Base-by-base conservation (phyloP, 2,888 invertebrate species). In the Apodemia duryi region DNA sequence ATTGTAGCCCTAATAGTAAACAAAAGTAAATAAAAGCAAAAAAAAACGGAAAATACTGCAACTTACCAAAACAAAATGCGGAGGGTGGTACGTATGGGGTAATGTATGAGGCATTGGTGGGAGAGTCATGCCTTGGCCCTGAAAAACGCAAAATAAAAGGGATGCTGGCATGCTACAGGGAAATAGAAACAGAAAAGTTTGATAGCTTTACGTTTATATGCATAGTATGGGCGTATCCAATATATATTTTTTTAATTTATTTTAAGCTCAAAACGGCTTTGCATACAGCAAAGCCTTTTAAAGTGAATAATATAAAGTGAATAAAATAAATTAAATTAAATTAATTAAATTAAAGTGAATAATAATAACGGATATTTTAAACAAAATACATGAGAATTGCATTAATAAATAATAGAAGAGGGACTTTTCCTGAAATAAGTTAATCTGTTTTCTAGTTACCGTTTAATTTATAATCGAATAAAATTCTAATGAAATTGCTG, bases 51-150 rank as follows among this genome's bases (percentile, higher is more conserved):
- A 72, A 72, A 72, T 75, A 74, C 71, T 77, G 73, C 72, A 77
- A 92, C 92, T 92, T 90, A 92, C 92, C 92, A 92, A 82, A 79
- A 90, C 85, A 88, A 82, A 92, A 91, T 92, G 92, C 84, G 92
- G 91, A 85, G 91, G 86, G 77, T 92, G 92, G 83, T 88, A 91
- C 89, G 91, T 84, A 84, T 92, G 91, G 81, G 91, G 88, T 88
- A 90, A 83, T 83, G 91, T 91, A 82, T 91, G 91, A 78, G 91
- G 85, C 89, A 91, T 88, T 83, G 90, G 82, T 81, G 88, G 88
- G 78, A 92, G 83, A 76, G 80, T 83, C 91, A 92, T 91, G 88
- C 92, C 92, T 78, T 86, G 90, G 77, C 91, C 92, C 92, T 92
- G 92, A 74, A 91, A 87, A 83, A 87, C 83, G 88, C 85, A 90